Evolutionary conservation across 2,113 vertebrate genomes (phyloP), one percentile per base, ranked within the genome.

Genomic region (Lepisosteus oculatus): DNA sequence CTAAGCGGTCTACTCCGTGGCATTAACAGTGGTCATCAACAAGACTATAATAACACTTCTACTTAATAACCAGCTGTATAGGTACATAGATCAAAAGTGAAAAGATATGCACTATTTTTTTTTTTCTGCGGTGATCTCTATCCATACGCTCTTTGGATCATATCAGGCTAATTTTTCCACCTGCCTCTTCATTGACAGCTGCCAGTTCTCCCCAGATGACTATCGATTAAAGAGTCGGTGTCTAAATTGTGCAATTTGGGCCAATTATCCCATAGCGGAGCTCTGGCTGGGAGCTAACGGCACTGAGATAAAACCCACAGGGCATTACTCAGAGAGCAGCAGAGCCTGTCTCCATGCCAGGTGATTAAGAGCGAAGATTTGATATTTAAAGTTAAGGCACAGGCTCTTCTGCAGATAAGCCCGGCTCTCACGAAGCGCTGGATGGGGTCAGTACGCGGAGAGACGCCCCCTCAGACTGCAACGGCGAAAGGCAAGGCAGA

Each of bases 101-200:
- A 1, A 6, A 55, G 6, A 29, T 29, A 29, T 2, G 29, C 29
- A 29, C 29, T 29, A 29, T 29, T 29, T 59, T 59, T 12, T 12
- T 59, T 59, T 59, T 3, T 3, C 11, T 3, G 8, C 56, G 3
- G 7, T 3, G 56, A 12, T 8, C n/a, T n/a, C 56, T 59, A 13
- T 59, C 56, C 56, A 59, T 59, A 59, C 7, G 12, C 56, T 59
- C 65, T 54, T 17, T 67, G 65, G 45, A 6, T 67, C 65, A 67
- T 47, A 67, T 67, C 44, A 54, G 65, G 65, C 65, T 51, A 67
- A 67, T 17, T 69, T 42, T 13, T 55, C 54, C 13, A 9, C 54
- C 55, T 69, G 68, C 29, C 68, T 57, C 54, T 13, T 69, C 57
- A 69, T 43, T 69, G 68, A 59, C 68, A 69, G 54, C 41, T 69